Evolutionary conservation across 2,113 vertebrate species (phyloP).

Genomic region (Thomomys bottae): DNA sequence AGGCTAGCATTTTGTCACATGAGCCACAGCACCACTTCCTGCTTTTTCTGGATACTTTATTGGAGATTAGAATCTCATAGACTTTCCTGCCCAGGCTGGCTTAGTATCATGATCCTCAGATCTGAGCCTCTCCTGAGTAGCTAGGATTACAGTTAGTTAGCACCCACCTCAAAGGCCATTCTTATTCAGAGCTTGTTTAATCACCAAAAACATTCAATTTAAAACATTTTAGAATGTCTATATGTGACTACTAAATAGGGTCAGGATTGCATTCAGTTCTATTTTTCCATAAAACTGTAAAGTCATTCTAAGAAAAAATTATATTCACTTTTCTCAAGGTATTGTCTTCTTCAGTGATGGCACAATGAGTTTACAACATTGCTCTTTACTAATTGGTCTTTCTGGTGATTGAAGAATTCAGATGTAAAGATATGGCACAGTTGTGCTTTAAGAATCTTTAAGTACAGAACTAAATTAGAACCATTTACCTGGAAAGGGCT

Average conservation of each 20-base stretch:
- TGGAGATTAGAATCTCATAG: too few species aligned
- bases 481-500: not conserved
- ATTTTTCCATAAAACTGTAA: not conserved
- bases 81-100: too few species aligned
- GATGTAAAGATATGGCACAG: constrained; percentile 16
- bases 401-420: constrained; percentile 11
- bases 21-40: too few species aligned
- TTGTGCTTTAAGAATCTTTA: constrained; percentile 5
- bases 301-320: not conserved
- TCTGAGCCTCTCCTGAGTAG: too few species aligned
- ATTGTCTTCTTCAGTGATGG: not conserved
- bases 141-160: too few species aligned
- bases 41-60: too few species aligned
- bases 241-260: not conserved
- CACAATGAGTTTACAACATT: not conserved
- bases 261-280: constrained; percentile 22
- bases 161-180: not conserved
- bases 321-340: not conserved
- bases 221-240: constrained; percentile 15
- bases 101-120: too few species aligned
- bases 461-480: not conserved
- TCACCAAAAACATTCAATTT: constrained; percentile 16
- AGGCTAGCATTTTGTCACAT: too few species aligned
- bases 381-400: not conserved
- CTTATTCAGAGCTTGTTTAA: constrained; percentile 6